A percentile compares a stretch with the other conserved stretches of the same genome.
These are phyloP conservation scores for Camptogramma bilineatum DNA, from an alignment of 2,888 invertebrate genomes.

Conservation along the genomic window DNA sequence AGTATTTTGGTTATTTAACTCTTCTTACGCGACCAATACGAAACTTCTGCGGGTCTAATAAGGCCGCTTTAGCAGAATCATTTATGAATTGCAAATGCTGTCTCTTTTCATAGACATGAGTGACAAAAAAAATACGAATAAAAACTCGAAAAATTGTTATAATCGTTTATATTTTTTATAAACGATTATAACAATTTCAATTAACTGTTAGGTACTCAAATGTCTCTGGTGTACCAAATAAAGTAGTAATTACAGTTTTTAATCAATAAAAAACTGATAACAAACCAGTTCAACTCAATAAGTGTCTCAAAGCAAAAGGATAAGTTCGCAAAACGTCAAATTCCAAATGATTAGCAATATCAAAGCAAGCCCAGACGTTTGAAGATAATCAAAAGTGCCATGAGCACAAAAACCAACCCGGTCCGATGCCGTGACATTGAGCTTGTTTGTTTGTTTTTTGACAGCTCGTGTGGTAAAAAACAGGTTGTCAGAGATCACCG, in stretches of 20 bases:
- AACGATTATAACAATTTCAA: no score
- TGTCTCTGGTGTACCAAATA: background rate
- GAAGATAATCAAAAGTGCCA: constrained; percentile 37
- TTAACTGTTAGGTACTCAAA: no score
- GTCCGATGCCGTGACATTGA: constrained; percentile 40
- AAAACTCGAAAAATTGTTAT: no score
- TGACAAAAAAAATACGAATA: no score
- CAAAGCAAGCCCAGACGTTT: constrained; percentile 26
- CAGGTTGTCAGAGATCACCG: background rate
- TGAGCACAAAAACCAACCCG: constrained; percentile 28
- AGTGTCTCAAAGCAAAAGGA: background rate
- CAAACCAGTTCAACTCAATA: background rate
- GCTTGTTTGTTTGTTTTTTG: constrained; percentile 30
- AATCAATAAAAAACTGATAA: background rate
- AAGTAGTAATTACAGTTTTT: background rate
- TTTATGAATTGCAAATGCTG: no score
- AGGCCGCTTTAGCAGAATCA: no score
- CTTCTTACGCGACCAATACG: no score
- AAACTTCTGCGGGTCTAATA: no score
- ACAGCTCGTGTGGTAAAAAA: background rate
- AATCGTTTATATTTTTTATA: no score
- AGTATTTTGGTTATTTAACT: no score
- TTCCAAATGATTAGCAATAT: constrained; percentile 30
- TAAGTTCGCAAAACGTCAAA: constrained; percentile 25
- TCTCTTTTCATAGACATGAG: no score